Conservation (phyloP, 2,888 invertebrate species). For the Drosophila gaucha region DNA sequence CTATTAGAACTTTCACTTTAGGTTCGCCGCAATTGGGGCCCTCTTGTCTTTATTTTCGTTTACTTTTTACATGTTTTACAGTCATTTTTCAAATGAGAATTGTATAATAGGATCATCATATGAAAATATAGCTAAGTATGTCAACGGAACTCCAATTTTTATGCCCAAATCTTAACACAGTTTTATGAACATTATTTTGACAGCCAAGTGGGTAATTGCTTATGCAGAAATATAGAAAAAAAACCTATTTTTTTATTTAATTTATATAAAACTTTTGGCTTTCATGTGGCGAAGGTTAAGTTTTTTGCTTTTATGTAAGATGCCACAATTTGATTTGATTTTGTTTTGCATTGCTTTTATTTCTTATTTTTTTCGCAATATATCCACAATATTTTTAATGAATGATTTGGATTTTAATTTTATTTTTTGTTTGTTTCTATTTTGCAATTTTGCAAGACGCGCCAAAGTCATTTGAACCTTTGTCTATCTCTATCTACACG, state of each 20-base stretch:
- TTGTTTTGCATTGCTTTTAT: conserved; percentile 33
- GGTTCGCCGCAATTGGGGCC: conserved; percentile 61
- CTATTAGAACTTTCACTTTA: conserved; percentile 78
- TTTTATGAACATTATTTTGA: conserved; percentile 27
- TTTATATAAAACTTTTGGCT: conserved; percentile 41
- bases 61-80: conserved; percentile 23
- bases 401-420: conserved; percentile 68
- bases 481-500: conserved; percentile 67
- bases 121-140: conserved; percentile 10
- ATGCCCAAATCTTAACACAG: conserved; percentile 13
- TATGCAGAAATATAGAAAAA: conserved; percentile 22
- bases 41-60: conserved; percentile 23
- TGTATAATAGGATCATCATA: conserved; percentile 54
- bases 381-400: conserved; percentile 57
- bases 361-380: conserved; percentile 30
- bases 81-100: conserved; percentile 26
- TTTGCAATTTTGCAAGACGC: conserved; percentile 59
- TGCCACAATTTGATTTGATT: conserved; percentile 74
- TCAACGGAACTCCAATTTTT: conserved; percentile 14
- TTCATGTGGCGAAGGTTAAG: conserved; percentile 68
- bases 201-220: conserved; percentile 63
- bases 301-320: conserved; percentile 70
- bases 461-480: conserved; percentile 67
- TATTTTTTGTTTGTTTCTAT: conserved; percentile 32
- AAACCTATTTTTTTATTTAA: conserved; percentile 2